Conservation (phyloP, 2,888 invertebrate genomes). For the Bedellia somnulentella region DNA sequence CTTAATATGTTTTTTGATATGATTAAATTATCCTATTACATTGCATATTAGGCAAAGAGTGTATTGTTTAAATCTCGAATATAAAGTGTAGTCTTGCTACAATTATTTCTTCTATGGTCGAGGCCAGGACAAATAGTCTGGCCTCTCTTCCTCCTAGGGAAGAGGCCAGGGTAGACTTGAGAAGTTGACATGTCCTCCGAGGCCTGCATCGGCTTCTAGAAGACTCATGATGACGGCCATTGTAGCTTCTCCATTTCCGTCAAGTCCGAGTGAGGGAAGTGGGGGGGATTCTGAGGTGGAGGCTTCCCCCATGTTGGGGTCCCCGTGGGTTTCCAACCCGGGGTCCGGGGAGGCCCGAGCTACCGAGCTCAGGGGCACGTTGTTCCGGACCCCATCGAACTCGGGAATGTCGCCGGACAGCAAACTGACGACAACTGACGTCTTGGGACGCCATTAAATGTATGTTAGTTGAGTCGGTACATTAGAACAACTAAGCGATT, state of each 20-base stretch:
- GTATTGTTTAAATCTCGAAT: too few species aligned
- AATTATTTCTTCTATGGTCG: too few species aligned
- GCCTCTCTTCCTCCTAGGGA: too few species aligned
- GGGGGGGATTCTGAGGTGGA: constrained; percentile 17
- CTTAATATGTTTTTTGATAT: too few species aligned
- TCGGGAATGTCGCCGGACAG: constrained; percentile 13
- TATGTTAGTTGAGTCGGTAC: too few species aligned
- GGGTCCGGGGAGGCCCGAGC: constrained; percentile 5
- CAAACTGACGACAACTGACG: constrained; percentile 21
- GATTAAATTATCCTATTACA: too few species aligned
- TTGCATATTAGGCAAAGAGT: too few species aligned
- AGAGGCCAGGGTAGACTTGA: constrained; percentile 85
- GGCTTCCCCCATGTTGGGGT: background rate
- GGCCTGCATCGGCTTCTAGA: constrained; percentile 84
- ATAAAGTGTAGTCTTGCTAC: too few species aligned
- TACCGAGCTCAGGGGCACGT: constrained; percentile 29
- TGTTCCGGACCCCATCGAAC: constrained; percentile 32
- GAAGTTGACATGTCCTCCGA: constrained; percentile 86
- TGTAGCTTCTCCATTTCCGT: constrained; percentile 85
- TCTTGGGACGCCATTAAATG: too few species aligned
- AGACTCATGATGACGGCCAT: constrained; percentile 93
- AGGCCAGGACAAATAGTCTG: too few species aligned
- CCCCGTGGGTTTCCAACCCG: constrained; percentile 44
- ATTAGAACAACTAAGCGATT: too few species aligned
- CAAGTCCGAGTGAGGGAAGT: constrained; percentile 37